Conservation (phyloP, 2,888 invertebrate genomes). For the Didymodactylos carnosus region DNA sequence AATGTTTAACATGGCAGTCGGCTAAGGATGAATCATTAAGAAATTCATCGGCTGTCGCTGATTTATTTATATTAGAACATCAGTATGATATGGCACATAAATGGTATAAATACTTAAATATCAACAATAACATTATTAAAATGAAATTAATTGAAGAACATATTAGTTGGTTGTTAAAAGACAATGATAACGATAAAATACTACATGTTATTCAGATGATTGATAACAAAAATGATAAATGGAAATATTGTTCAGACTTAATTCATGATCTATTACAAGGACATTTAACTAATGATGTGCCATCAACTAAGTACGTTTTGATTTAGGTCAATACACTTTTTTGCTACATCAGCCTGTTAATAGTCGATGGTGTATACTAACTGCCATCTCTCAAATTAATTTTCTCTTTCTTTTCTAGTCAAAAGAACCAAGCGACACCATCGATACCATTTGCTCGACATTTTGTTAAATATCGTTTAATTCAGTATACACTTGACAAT, state of each 20-base stretch:
- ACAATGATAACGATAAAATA: neutral
- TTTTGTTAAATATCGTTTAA: neutral
- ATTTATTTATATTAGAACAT: neutral
- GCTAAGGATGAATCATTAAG: neutral
- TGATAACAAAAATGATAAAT: neutral
- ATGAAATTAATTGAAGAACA: neutral
- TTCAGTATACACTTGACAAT: neutral
- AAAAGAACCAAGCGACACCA: too few species aligned
- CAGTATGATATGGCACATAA: neutral
- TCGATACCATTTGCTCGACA: neutral
- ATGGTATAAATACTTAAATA: neutral
- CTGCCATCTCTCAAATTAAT: too few species aligned
- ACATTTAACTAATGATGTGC: too few species aligned
- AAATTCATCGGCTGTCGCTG: neutral
- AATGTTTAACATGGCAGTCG: conserved; percentile 13
- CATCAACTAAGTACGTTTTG: too few species aligned
- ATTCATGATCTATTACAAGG: neutral
- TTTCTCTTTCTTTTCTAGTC: too few species aligned
- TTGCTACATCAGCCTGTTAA: too few species aligned
- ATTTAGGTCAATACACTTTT: too few species aligned
- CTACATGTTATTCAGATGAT: neutral
- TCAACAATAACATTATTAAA: neutral
- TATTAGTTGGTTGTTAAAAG: neutral
- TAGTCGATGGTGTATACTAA: too few species aligned
- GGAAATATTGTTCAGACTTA: neutral